phyloP scores from a whole-genome alignment of 2,113 vertebrate species.

The Climacteris rufus region DNA sequence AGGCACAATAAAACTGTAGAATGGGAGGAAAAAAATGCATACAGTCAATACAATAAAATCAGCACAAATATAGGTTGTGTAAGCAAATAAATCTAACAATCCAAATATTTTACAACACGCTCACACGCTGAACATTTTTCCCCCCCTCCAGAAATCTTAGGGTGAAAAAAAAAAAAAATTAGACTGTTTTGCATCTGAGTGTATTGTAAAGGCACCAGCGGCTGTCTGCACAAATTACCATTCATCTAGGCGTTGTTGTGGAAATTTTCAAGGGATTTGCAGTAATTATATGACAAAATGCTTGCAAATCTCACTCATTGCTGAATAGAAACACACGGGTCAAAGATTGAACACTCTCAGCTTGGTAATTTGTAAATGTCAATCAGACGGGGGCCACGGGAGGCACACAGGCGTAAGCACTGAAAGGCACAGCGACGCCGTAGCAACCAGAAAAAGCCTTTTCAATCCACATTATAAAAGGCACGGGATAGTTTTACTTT shows the following conservation, averaged over 20 bases:
- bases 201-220: conserved; percentile 65
- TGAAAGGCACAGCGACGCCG: conserved; percentile 42
- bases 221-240: conserved; percentile 86
- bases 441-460: conserved; percentile 73
- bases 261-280: conserved; percentile 98
- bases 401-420: conserved; percentile 66
- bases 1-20: conserved; percentile 77
- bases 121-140: not conserved
- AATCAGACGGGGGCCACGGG: conserved; percentile 88
- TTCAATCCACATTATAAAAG: conserved; percentile 76
- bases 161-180: conserved; percentile 39
- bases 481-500: conserved; percentile 52
- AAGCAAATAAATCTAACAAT: conserved; percentile 78
- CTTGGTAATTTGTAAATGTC: conserved; percentile 99
- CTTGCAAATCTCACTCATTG: conserved; percentile 93
- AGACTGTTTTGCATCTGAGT: conserved; percentile 69
- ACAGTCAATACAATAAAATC: conserved; percentile 79
- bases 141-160: conserved; percentile 48
- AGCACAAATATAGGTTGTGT: conserved; percentile 72
- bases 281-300: conserved; percentile 99
- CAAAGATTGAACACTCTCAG: conserved; percentile 95
- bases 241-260: conserved; percentile 84
- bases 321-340: conserved; percentile 95
- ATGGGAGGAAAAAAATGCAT: conserved; percentile 67
- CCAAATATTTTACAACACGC: conserved; percentile 68